phyloP scores from a whole-genome alignment of 2,113 vertebrate species.

The Anhinga rufa region DNA sequence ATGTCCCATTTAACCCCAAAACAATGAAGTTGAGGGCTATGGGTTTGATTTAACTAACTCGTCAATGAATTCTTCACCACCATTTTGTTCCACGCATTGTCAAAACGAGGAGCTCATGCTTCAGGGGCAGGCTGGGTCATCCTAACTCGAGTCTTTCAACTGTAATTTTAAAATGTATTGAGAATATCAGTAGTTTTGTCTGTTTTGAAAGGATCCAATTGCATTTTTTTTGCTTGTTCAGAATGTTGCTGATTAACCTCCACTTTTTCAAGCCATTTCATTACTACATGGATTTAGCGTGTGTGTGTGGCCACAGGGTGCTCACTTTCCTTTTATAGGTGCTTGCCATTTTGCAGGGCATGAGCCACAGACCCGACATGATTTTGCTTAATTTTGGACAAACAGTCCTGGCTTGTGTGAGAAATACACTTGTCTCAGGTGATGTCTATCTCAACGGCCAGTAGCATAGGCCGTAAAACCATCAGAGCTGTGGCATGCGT shows the following conservation, averaged over 20 bases:
- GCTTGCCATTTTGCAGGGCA: not conserved
- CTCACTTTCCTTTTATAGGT: not conserved
- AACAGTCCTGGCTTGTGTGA: not conserved
- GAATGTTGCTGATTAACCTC: not conserved
- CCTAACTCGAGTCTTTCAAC: conserved; percentile 20
- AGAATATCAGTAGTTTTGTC: not conserved
- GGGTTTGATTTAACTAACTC: not conserved
- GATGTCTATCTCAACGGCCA: not conserved
- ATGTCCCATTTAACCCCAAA: not conserved
- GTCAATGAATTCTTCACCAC: not conserved
- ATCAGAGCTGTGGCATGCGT: not conserved
- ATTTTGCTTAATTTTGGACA: not conserved
- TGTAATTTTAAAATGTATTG: not conserved
- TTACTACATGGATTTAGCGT: not conserved
- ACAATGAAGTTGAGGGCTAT: not conserved
- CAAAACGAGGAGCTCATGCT: conserved; percentile 54
- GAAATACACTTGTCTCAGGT: not conserved
- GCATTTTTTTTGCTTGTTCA: not conserved
- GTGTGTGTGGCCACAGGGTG: not conserved
- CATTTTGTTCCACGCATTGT: conserved; percentile 28
- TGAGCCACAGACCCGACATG: not conserved
- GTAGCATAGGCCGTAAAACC: not conserved
- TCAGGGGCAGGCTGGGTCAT: conserved; percentile 22
- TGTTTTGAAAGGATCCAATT: not conserved
- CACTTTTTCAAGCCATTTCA: not conserved